phyloP scores from a whole-genome alignment of 2,113 vertebrate genomes.

The Motacilla alba region DNA sequence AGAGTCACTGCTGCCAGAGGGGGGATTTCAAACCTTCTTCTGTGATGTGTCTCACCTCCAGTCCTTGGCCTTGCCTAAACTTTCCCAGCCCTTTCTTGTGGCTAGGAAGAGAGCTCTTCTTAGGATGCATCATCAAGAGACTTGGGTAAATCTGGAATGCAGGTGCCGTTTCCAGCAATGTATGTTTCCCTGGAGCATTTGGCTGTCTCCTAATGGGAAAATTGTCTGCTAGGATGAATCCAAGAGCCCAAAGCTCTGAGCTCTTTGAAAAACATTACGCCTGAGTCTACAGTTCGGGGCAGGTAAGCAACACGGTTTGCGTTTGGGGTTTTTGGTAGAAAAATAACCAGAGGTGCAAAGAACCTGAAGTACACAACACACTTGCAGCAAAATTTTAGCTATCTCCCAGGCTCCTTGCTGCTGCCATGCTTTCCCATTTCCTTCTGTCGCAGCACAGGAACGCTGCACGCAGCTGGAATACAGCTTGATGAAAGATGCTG shows the following conservation, averaged over 20 bases:
- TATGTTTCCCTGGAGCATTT: constrained; percentile 54
- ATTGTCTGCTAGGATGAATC: constrained; percentile 9
- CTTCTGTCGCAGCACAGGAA: not conserved
- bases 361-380: not conserved
- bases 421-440: not conserved
- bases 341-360: not conserved
- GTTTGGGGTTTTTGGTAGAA: not conserved
- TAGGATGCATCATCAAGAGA: constrained; percentile 52
- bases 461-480: not conserved
- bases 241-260: constrained; percentile 20
- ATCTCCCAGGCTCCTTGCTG: not conserved
- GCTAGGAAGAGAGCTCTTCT: constrained; percentile 32
- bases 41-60: constrained; percentile 52
- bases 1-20: constrained; percentile 48
- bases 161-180: not conserved
- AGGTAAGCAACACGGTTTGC: not conserved
- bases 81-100: constrained; percentile 63
- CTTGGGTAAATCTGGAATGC: constrained; percentile 43
- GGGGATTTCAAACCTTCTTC: constrained; percentile 29
- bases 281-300: not conserved
- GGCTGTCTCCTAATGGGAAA: constrained; percentile 53
- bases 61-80: constrained; percentile 31
- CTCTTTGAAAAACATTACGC: not conserved
- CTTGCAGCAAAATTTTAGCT: not conserved
- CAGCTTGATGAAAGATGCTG: not conserved